A percentile compares a stretch with the other conserved stretches of the same genome.
These are phyloP conservation scores for Chinchilla lanigera DNA, from an alignment of 2,113 vertebrate genomes.

Conservation along the genomic window DNA sequence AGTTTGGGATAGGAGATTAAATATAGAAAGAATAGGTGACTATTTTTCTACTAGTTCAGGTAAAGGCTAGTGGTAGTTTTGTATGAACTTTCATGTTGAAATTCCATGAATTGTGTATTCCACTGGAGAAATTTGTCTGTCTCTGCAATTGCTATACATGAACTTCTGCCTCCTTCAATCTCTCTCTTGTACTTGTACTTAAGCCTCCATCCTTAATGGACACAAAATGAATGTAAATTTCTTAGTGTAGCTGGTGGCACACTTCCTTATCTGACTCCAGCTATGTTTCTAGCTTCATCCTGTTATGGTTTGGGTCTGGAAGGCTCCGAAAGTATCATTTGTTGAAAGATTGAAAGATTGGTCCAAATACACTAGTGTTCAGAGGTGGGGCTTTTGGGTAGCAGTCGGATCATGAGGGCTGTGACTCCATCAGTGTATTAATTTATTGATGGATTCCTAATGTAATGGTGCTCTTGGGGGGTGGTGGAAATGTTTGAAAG, in stretches of 20 bases:
- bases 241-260: accelerated
- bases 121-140: not conserved
- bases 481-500: not conserved
- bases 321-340: not conserved
- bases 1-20: not conserved
- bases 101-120: not conserved
- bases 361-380: not conserved
- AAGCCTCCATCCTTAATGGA: not conserved
- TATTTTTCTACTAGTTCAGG: not conserved
- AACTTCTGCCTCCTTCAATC: not conserved
- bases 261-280: not conserved
- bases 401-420: not conserved
- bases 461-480: not conserved
- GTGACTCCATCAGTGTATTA: not conserved
- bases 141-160: not conserved
- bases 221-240: not conserved
- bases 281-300: not conserved
- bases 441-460: not conserved
- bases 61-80: not conserved
- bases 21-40: not conserved
- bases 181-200: not conserved
- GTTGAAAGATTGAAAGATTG: not conserved
- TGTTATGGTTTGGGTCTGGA: not conserved
- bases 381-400: not conserved
- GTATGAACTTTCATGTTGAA: not conserved